Evolutionary conservation across 2,888 invertebrate species (phyloP).

Genomic region (Omphaloscelis lunosa): DNA sequence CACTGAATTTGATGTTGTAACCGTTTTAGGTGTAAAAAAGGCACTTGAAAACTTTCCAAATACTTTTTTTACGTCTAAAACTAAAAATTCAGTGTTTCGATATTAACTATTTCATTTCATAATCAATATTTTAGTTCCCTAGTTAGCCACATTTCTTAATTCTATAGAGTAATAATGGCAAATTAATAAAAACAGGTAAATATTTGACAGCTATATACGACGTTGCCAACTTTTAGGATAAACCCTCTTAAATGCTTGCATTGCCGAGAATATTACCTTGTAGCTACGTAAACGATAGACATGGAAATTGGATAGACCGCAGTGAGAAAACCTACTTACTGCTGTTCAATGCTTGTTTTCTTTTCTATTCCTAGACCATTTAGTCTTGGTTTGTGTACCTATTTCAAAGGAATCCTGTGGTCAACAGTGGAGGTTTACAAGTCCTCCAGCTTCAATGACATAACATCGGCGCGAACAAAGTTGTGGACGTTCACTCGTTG

Average conservation of each 20-base stretch:
- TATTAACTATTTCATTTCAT: too few species aligned
- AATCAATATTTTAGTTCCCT: too few species aligned
- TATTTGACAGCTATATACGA: too few species aligned
- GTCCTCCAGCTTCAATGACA: neutral
- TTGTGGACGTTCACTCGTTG: conserved; percentile 9
- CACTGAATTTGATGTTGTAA: too few species aligned
- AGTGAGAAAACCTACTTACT: neutral
- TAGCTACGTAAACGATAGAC: neutral
- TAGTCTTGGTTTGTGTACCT: neutral
- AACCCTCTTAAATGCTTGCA: neutral
- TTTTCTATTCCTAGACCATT: neutral
- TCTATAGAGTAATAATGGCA: too few species aligned
- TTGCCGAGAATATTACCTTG: neutral
- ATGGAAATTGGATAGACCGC: neutral
- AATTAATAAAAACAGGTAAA: too few species aligned
- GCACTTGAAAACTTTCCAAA: too few species aligned
- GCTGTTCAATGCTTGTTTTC: neutral
- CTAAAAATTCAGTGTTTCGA: too few species aligned
- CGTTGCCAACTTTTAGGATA: too few species aligned
- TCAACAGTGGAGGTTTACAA: neutral
- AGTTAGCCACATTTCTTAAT: too few species aligned
- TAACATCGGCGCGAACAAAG: conserved; percentile 9
- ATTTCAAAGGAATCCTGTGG: neutral
- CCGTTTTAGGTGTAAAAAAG: too few species aligned
- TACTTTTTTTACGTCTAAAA: too few species aligned